These are phyloP conservation scores for Frankliniella intonsa DNA, from an alignment of 2,888 invertebrate species.

Conservation along the genomic window DNA sequence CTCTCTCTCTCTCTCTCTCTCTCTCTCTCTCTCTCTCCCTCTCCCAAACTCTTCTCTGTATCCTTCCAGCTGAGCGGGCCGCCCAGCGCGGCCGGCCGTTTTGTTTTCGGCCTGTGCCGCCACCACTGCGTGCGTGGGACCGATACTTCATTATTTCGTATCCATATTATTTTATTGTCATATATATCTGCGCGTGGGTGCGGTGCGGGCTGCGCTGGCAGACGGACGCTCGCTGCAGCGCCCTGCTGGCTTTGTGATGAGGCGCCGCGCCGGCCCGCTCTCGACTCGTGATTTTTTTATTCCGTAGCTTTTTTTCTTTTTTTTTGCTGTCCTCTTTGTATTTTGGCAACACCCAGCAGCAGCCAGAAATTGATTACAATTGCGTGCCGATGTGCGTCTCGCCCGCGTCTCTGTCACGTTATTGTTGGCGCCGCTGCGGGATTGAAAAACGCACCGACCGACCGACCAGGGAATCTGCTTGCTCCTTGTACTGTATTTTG, in stretches of 20 bases:
- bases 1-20: too few species aligned
- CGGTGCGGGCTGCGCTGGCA: too few species aligned
- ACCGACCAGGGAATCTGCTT: too few species aligned
- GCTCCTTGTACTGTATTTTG: too few species aligned
- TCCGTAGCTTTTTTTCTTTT: too few species aligned
- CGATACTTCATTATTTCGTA: constrained; percentile 13
- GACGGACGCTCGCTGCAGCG: background rate
- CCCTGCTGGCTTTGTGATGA: constrained; percentile 10
- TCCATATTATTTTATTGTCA: background rate
- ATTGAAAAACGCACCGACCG: too few species aligned
- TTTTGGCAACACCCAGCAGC: too few species aligned
- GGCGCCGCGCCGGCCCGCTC: background rate
- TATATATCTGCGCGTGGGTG: background rate
- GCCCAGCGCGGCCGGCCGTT: background rate
- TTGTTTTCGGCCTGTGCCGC: background rate
- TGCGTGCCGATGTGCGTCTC: background rate
- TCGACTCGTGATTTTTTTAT: too few species aligned
- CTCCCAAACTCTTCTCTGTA: background rate
- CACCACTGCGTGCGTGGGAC: background rate
- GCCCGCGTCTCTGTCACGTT: too few species aligned
- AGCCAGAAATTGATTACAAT: background rate
- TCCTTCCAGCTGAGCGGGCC: background rate
- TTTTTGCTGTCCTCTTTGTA: too few species aligned
- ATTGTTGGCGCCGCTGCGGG: too few species aligned
- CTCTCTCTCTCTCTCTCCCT: too few species aligned